Base-by-base conservation (phyloP, 30 jellyfish, hydroid and myxozoan genomes). In the Mastigias papua region DNA sequence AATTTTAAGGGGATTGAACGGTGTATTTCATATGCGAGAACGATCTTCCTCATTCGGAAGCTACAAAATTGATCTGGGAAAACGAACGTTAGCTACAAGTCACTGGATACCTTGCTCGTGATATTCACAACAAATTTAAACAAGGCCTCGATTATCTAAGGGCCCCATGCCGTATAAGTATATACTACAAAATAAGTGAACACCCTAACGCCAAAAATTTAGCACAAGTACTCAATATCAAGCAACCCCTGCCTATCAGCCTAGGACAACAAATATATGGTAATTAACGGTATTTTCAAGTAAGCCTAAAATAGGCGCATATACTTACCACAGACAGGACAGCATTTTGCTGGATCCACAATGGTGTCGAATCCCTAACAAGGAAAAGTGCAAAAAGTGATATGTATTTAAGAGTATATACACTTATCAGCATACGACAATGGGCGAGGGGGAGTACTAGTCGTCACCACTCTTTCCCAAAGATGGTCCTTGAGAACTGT, bases 251-350 rank as follows among this genome's bases (percentile, higher is more conserved):
- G 54, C 54, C 54, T 42, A 15, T 42, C n/a, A n/a, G n/a, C 54
- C 13, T 42, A 42, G 54, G 13, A 4, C 7, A 42, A 42, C 7
- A 8, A 42, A 42, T 4, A 42, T 15, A 42, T 42, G 13, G 7
- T 42, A 15, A 42, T 4, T 42, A 4, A 15, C 54, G 13, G 13
- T 15, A 42, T 4, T 4, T 4, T 42, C 13, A 42, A 42, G 13
- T 42, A 8, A 42, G 54, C 13, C 13, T 4, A 4, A 4, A 8
- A 4, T 4, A 4, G 54, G 67, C 27, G 16, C 6, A 66, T 35
- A 48, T 16, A 87, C 98, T 62, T 93, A 93, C 98, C 94, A 84
- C 98, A 93, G n/a, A 73, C 89, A 4, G 98, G 98, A 51, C 98
- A 93, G 71, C 98, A 93, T 29, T 88, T 58, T 42, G 70, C 87